Evolutionary conservation across 2,888 invertebrate genomes (phyloP), one percentile per base, ranked within the genome.

Genomic region (Euspilapteryx auroguttella): DNA sequence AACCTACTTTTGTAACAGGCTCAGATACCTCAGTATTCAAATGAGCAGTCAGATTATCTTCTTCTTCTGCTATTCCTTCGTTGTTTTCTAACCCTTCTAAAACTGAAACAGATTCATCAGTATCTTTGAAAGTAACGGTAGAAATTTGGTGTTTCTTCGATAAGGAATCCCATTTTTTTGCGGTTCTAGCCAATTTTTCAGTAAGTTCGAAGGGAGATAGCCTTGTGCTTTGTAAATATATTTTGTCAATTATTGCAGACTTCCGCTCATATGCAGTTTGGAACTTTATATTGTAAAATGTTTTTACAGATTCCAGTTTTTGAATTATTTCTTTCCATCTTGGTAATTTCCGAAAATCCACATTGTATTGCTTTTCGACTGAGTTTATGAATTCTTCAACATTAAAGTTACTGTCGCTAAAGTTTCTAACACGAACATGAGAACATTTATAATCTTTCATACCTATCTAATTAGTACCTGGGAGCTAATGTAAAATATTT

Each of bases 121-220:
- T n/a, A n/a, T n/a, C n/a, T n/a, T n/a, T n/a, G n/a, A n/a, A n/a
- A n/a, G n/a, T n/a, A n/a, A n/a, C n/a, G n/a, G n/a, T n/a, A n/a
- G n/a, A n/a, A n/a, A n/a, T n/a, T n/a, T n/a, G n/a, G n/a, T n/a
- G n/a, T n/a, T n/a, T 36, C 29, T 24, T 27, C 12, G 12, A 32
- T 24, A 53, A 34, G 26, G 36, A 29, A 32, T 44, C 27, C 68
- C 68, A 66, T 36, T 42, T 45, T n/a, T 39, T 40, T 20, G 49
- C 40, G 24, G 68, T 69, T 38, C 68, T 56, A 27, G 43, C 45
- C 21, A 64, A 39, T 24, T 45, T 41, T 6, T 52, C 44, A 3
- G 55, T 59, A 31, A 68, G 39, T 29, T 55, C 47, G 41, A 69
- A 69, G 1, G 73, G 69, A 2, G 68, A 56, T 21, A 36, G 39